These are phyloP conservation scores for Protobothrops flavoviridis DNA, from an alignment of 2,113 vertebrate species.

Conservation along the genomic window DNA sequence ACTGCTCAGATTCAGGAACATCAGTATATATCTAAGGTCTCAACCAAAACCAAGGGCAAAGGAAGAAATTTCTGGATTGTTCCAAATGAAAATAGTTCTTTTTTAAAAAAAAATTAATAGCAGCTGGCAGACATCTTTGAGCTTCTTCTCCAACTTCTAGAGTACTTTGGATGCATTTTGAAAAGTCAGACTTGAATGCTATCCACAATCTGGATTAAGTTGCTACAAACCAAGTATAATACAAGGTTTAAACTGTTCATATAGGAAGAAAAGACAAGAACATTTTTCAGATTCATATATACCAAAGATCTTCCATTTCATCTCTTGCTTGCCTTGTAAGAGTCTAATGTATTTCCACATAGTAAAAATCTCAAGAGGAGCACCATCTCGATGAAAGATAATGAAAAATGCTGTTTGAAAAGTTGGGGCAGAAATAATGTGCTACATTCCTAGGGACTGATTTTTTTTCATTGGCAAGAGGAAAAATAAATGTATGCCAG, in stretches of 20 bases:
- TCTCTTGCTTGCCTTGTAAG: neutral
- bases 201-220: neutral
- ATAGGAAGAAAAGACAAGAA: neutral
- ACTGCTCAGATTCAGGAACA: neutral
- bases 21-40: neutral
- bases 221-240: neutral
- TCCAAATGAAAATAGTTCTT: neutral
- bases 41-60: neutral
- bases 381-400: neutral
- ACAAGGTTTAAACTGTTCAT: neutral
- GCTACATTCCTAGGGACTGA: neutral
- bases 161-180: conserved; percentile 54
- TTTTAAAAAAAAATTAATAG: conserved; percentile 20
- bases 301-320: neutral
- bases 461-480: neutral
- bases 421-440: neutral
- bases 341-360: neutral
- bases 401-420: neutral
- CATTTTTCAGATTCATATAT: neutral
- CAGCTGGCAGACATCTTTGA: conserved; percentile 46
- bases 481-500: neutral
- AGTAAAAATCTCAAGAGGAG: neutral
- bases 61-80: neutral
- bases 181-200: conserved; percentile 48
- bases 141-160: conserved; percentile 59